Percentiles rank a stretch among this genome's conserved stretches.
These are phyloP conservation scores for Helicoverpa assulta DNA, from an alignment of 2,888 invertebrate genomes.

Conservation along the genomic window DNA sequence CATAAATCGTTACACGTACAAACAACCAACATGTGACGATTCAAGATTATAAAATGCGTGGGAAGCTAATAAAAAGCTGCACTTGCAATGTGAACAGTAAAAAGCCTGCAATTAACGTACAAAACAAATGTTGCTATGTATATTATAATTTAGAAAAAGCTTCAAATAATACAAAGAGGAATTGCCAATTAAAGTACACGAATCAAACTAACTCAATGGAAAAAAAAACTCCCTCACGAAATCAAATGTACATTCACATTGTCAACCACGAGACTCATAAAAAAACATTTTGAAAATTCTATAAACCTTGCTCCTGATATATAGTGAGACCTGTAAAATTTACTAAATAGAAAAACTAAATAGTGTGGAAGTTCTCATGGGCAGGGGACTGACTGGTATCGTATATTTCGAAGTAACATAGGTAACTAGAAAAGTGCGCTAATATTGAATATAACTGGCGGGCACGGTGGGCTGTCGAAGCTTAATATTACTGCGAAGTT, in stretches of 20 bases:
- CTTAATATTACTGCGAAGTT: conserved; percentile 11
- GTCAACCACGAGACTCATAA: conserved; percentile 78
- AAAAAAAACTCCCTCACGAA: conserved; percentile 57
- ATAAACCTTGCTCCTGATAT: conserved; percentile 89
- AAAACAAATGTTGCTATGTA: conserved; percentile 37
- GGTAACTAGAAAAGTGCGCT: conserved; percentile 21
- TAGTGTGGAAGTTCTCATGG: conserved; percentile 80
- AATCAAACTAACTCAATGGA: conserved; percentile 62
- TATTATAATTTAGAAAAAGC: conserved; percentile 47
- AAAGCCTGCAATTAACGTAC: conserved; percentile 41
- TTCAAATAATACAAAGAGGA: conserved; percentile 39
- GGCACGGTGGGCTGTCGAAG: conserved; percentile 19
- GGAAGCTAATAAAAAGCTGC: conserved; percentile 73
- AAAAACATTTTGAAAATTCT: conserved; percentile 74
- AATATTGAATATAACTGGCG: conserved; percentile 29
- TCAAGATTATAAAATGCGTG: conserved; percentile 59
- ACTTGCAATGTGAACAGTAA: conserved; percentile 63
- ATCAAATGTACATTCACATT: conserved; percentile 77
- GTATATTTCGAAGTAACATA: conserved; percentile 5
- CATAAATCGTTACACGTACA: conserved; percentile 24
- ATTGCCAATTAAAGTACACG: conserved; percentile 67
- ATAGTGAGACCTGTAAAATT: conserved; percentile 90
- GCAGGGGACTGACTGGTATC: conserved; percentile 8
- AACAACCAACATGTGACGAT: conserved; percentile 38
- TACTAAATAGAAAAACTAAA: conserved; percentile 88